Base-by-base conservation (phyloP, 2,888 invertebrate genomes). In the Anthophora plumipes region DNA sequence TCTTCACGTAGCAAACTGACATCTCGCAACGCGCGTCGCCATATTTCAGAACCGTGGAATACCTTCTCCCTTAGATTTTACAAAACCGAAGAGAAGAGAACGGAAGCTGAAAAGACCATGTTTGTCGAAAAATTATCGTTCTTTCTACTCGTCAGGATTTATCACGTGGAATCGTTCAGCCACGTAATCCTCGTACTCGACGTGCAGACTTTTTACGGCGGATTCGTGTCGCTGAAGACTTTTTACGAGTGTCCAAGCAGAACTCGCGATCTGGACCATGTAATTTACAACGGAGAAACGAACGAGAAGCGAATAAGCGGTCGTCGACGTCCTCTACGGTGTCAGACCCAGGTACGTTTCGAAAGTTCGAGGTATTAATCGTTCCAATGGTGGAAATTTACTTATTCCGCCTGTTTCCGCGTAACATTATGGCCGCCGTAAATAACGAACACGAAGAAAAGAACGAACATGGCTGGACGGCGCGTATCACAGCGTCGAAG, bases 371-470 rank as follows among this genome's bases (percentile, higher is more conserved):
- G 25, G 66, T 50, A 69, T 82, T 81, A 72, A 72, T 80, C 61
- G 67, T 68, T 60, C 54, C n/a, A n/a, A 50, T 41, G 31, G 43
- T 54, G 61, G 39, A 66, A 77, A 77, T 73, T 73, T 41, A 68
- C 68, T 80, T 69, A 43, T 54, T n/a, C 61, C 61, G 52, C 17
- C 57, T 1, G 61, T 77, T 71, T 67, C 77, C 63, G 59, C 68
- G 59, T 39, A 64, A 72, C 61, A 41, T 80, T 80, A 80, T 17
- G 72, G 41, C 7, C 63, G 68, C 43, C 68, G 68, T 73, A 78
- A 78, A 78, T 73, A 69, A 80, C 52, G n/a, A 17, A 8, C n/a
- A n/a, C 17, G 12, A 59, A n/a, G 52, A 64, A 64, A 60, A 75
- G 76, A 69, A 59, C 55, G 60, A n/a, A 4, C n/a, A n/a, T 1